Evolutionary conservation across 1,140 invertebrate species (phyloP), one percentile per base, ranked within the genome.

Genomic region (Hyposmocoma kahamanoa): DNA sequence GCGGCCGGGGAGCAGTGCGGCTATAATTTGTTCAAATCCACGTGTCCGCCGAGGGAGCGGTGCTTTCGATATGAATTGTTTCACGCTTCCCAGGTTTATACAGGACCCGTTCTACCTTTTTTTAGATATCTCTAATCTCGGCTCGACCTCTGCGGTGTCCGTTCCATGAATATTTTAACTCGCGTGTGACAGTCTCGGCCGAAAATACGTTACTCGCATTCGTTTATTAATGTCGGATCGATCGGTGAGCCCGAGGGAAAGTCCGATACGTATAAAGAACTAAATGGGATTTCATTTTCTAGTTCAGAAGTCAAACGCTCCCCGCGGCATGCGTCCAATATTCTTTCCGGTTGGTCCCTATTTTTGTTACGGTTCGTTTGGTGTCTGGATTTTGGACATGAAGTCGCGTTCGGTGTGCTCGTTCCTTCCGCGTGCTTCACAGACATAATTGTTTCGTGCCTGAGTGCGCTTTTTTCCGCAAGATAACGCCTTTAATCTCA

Each of bases 251-350:
- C 62, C 67, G n/a, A 15, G 67, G 67, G 72, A 65, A 38, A 54
- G 50, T 42, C 13, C 32, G 4, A 58, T 62, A 47, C 55, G 55
- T 67, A 60, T 61, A 62, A 57, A 63, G 54, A 67, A 62, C 64
- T 81, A 76, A 76, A 81, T 73, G 62, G 67, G 72, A 72, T 76
- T 80, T 78, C 70, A 80, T 78, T 80, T 78, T 81, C 80, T 80
- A 80, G 73, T 81, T 76, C 73, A 74, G 63, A 57, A 76, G 72
- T 77, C 75, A 84, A 79, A 79, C 67, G 73, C 48, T 69, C 70
- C 66, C 69, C 53, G 58, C 53, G 72, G 56, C 59, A 55, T 56
- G 47, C 51, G 71, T 65, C 58, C 70, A 61, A 64, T 74, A 73
- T 66, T 67, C 67, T 65, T 47, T 56, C 46, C 21, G 53, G 41